These are phyloP conservation scores for Myrmophylax atrothorax DNA, from an alignment of 2,113 vertebrate species.

Conservation along the genomic window DNA sequence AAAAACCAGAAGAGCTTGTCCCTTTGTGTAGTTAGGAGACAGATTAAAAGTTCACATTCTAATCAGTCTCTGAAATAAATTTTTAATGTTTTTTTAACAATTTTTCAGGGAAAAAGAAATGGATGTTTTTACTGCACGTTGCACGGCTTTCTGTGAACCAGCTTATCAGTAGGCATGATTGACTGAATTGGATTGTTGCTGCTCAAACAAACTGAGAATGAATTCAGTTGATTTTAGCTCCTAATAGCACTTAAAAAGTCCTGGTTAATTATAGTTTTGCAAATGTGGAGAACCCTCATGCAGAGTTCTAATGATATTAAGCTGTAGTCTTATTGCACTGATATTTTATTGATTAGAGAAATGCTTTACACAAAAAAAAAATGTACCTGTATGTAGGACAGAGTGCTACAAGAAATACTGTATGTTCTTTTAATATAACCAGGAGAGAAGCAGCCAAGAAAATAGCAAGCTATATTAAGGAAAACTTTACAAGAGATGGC, in stretches of 20 bases:
- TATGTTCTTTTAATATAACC: not conserved
- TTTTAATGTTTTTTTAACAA: not conserved
- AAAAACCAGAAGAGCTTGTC: not conserved
- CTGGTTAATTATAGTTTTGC: not conserved
- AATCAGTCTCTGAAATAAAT: not conserved
- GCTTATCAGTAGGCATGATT: not conserved
- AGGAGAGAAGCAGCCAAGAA: not conserved
- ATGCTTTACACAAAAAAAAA: not conserved
- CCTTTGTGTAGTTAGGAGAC: not conserved
- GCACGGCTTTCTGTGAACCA: not conserved
- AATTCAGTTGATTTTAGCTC: not conserved
- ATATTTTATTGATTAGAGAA: not conserved
- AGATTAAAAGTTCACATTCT: not conserved
- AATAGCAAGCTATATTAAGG: not conserved
- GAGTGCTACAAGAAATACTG: not conserved
- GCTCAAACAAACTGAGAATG: not conserved
- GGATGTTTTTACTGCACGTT: not conserved
- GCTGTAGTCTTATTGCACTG: not conserved
- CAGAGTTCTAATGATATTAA: not conserved
- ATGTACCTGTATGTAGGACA: not conserved
- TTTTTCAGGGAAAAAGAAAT: not conserved
- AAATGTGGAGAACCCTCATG: not conserved
- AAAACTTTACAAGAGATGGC: not conserved
- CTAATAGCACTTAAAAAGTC: not conserved
- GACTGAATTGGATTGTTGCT: not conserved